phyloP scores from a whole-genome alignment of 2,113 vertebrate genomes.

The Prolemur simus region DNA sequence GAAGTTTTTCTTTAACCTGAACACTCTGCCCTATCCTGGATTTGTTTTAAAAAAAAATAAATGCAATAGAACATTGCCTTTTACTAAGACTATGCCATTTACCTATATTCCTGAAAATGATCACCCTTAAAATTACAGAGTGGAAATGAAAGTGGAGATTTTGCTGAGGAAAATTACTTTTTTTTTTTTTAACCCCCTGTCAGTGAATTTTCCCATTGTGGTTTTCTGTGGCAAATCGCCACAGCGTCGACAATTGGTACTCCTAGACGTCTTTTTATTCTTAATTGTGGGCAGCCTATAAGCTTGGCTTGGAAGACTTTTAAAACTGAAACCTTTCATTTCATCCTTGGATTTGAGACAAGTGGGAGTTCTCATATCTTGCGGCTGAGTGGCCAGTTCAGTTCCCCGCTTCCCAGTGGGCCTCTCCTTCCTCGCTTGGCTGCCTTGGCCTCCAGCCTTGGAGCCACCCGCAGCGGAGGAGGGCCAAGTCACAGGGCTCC shows the following conservation, averaged over 20 bases:
- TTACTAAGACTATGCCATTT: not conserved
- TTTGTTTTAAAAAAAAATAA: not conserved
- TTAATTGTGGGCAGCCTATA: not conserved
- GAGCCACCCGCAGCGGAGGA: not conserved
- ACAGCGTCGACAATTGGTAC: not conserved
- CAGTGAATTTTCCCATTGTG: not conserved
- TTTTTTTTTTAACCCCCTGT: not conserved
- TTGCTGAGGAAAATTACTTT: not conserved
- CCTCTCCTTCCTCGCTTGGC: not conserved
- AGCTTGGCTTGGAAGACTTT: not conserved
- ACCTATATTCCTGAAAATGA: not conserved
- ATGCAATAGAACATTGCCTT: not conserved
- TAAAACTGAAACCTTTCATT: not conserved
- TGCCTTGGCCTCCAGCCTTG: not conserved
- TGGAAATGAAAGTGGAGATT: not conserved
- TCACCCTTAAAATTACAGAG: not conserved
- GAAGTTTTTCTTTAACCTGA: not conserved
- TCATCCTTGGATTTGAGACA: not conserved
- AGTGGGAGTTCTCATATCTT: not conserved
- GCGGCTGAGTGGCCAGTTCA: not conserved
- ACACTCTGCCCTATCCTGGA: not conserved
- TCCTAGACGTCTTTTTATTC: not conserved
- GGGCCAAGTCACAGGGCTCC: not conserved
- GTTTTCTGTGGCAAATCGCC: not conserved
- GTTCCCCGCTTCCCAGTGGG: not conserved